phyloP scores from a whole-genome alignment of 2,888 invertebrate species.

The Caenorhabditis sp. region DNA sequence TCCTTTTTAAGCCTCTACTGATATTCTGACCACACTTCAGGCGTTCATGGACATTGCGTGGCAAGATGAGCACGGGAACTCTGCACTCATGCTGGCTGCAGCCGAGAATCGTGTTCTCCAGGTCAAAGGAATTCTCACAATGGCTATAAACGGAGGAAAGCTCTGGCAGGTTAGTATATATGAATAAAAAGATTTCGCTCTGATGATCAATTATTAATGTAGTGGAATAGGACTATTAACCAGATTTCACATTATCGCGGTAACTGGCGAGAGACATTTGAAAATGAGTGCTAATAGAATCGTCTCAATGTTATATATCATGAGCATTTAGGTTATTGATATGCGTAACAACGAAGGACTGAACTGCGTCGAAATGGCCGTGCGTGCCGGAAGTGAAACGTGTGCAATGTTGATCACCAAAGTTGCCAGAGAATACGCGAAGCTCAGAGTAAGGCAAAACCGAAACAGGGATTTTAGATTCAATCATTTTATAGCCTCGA shows the following conservation, averaged over 20 bases:
- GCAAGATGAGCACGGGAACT: slow-evolving; percentile 66
- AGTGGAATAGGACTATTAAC: no score
- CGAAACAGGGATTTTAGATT: no score
- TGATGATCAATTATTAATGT: no score
- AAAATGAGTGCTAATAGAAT: no score
- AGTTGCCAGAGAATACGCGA: slow-evolving; percentile 53
- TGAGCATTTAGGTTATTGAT: slow-evolving; percentile 54
- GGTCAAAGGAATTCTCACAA: slow-evolving; percentile 60
- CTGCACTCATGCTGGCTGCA: slow-evolving; percentile 65
- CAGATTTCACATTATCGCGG: no score
- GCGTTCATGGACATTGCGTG: slow-evolving; percentile 64
- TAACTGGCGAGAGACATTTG: no score
- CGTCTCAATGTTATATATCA: no score
- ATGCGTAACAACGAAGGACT: slow-evolving; percentile 58
- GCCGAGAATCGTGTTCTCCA: slow-evolving; percentile 64
- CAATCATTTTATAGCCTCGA: background rate
- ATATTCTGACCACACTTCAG: no score
- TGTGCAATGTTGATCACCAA: slow-evolving; percentile 57
- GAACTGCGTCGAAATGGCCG: slow-evolving; percentile 63
- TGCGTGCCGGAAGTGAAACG: slow-evolving; percentile 50
- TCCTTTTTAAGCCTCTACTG: no score
- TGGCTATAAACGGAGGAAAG: slow-evolving; percentile 60
- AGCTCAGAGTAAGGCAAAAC: slow-evolving; percentile 18
- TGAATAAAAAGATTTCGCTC: no score
- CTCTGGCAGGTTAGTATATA: slow-evolving; percentile 66